Percentiles rank a stretch among this genome's conserved stretches.
Conservation (phyloP, 2,888 invertebrate genomes). For the Chironomus tentans region DNA sequence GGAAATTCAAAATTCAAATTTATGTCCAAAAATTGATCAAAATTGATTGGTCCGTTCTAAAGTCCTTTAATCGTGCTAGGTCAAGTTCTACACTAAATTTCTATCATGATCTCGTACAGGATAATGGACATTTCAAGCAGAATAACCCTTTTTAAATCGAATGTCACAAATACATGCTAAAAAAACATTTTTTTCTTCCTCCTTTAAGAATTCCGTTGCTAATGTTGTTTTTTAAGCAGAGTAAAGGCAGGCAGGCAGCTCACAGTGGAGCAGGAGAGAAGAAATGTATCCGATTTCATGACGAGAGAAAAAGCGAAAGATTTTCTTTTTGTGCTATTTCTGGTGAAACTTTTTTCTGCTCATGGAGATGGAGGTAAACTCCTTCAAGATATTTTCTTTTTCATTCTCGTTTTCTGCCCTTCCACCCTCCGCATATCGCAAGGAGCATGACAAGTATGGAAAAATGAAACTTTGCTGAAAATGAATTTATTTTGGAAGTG, state of each 20-base stretch:
- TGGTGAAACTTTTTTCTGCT: background rate
- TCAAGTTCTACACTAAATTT: no score
- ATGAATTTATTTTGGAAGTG: background rate
- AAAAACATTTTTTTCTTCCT: no score
- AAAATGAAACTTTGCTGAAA: background rate
- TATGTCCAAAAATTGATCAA: no score
- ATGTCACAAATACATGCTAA: no score
- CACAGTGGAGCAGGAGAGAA: background rate
- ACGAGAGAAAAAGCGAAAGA: background rate
- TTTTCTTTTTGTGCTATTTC: background rate
- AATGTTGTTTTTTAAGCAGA: background rate
- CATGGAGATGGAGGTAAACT: background rate
- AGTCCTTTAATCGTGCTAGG: no score
- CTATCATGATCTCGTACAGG: no score
- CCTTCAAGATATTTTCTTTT: background rate
- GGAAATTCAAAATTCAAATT: no score
- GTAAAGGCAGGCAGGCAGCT: background rate
- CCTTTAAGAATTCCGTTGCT: background rate
- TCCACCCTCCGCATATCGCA: background rate
- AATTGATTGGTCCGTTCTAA: no score
- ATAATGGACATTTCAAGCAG: no score
- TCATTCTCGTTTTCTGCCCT: no score
- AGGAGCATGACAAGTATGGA: conserved; percentile 15
- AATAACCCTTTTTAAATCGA: no score
- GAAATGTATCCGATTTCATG: conserved; percentile 22